Conservation (phyloP, 2,888 invertebrate genomes). For the Halocaridina rubra region DNA sequence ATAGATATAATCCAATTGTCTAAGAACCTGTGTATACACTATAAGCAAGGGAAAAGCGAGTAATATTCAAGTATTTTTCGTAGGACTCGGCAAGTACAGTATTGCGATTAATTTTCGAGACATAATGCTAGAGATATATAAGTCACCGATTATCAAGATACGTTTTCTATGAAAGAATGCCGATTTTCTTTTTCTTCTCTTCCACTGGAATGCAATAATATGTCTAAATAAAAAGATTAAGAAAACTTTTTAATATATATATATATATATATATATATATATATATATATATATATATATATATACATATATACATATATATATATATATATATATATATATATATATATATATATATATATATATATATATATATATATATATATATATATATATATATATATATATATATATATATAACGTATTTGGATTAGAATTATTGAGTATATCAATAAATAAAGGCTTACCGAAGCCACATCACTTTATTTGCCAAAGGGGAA, state of each 20-base stretch:
- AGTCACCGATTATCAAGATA: neutral
- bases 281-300: neutral
- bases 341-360: constrained; percentile 20
- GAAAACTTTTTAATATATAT: neutral
- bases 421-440: neutral
- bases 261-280: neutral
- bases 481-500: no score
- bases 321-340: neutral
- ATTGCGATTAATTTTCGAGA: neutral
- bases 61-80: neutral
- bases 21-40: no score
- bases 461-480: no score
- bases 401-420: neutral
- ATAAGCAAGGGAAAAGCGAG: neutral
- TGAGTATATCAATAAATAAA: neutral
- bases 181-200: neutral
- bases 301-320: neutral
- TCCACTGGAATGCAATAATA: neutral
- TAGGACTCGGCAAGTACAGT: neutral
- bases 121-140: neutral
- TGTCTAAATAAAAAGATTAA: neutral
- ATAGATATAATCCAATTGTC: no score
- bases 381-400: constrained; percentile 15
- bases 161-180: neutral
- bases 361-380: constrained; percentile 25